Base-by-base conservation (phyloP, 2,797 vertebrate genomes). In the Eospalax fontanierii region DNA sequence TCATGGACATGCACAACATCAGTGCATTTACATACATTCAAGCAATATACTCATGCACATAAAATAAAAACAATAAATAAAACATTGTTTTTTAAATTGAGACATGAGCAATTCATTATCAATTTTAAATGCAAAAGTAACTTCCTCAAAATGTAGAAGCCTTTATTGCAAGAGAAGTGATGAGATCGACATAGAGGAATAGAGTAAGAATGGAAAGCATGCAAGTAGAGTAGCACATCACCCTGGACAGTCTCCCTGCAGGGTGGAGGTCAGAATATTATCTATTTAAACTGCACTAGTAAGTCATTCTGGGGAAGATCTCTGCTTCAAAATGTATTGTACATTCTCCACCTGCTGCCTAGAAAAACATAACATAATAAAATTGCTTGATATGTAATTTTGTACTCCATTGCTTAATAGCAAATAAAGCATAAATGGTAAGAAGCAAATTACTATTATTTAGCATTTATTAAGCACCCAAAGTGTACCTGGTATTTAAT, bases 391-490 rank as follows among this genome's bases (percentile, higher is more conserved):
- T 88, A 79, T 26, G 38, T 96, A 92, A 97, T 93, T 87, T 94
- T 90, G 40, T 43, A 93, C 54, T 73, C 88, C 30, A 43, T 63
- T 93, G 95, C 50, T 96, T 96, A 95, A 95, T 78, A 93, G 43
- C 14, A 96, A 75, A 75, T 70, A 96, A 4, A 78, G 65, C 57
- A 75, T 82, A 93, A 89, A 92, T 90, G 83, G 33, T 74, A 93
- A 93, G 59, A 3, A 63, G 4, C 38, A 70, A 79, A 94, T 94
- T 83, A 89, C 86, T 96, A 76, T 97, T 95, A 97, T 96, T 96
- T 96, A 92, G 81, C 81, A 89, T 93, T 95, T 97, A 86, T 92
- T 94, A 96, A 90, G 54, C 81, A 90, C 79, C 65, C 86, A 90
- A 70, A 81, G 70, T 84, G 79, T 97, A 76, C 54, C 71, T 85